These are phyloP conservation scores for Periophthalmodon schlosseri DNA, from an alignment of 2,113 vertebrate genomes.

Conservation along the genomic window DNA sequence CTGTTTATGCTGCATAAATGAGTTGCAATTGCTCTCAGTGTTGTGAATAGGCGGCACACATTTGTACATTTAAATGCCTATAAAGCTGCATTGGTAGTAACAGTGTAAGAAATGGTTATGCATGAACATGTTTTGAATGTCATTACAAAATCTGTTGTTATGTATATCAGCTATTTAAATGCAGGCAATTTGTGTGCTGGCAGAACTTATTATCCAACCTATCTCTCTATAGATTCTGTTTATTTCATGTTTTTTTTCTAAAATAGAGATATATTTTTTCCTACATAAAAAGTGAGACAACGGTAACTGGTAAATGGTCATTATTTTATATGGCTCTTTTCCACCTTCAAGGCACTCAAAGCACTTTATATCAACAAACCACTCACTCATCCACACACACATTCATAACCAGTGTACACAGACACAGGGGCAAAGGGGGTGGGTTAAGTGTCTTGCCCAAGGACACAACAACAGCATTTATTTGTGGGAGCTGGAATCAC, in stretches of 20 bases:
- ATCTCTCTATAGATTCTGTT: background rate
- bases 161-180: background rate
- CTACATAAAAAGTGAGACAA: too few species aligned
- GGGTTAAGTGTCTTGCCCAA: too few species aligned
- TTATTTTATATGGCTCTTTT: too few species aligned
- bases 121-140: background rate
- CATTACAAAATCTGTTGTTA: constrained; percentile 12
- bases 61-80: background rate
- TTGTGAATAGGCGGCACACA: background rate
- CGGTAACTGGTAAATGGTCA: too few species aligned
- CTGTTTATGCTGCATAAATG: constrained; percentile 17
- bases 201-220: constrained; percentile 18
- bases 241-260: background rate
- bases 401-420: too few species aligned
- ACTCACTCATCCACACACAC: too few species aligned
- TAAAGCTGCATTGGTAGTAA: constrained; percentile 1
- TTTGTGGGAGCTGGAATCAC: too few species aligned
- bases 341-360: too few species aligned
- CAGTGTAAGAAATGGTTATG: background rate
- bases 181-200: background rate
- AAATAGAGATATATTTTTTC: background rate
- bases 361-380: too few species aligned
- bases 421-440: too few species aligned
- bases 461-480: too few species aligned
- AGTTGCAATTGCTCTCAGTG: background rate